Evolutionary conservation across 1,140 invertebrate species (phyloP).

Genomic region (Triops cancriformis): DNA sequence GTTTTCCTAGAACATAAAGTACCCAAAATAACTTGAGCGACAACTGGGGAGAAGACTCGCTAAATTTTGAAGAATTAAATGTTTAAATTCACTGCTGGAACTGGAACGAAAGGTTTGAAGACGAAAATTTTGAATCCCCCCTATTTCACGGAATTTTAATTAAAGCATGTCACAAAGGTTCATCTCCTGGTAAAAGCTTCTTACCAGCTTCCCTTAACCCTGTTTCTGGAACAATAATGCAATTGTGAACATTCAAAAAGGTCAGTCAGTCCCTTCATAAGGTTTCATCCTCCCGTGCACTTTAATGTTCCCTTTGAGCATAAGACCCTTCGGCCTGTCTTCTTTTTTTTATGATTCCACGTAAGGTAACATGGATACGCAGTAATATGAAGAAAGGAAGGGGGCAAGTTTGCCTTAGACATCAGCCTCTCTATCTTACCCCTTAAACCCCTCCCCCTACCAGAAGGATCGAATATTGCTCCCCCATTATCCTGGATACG

Average conservation of each 20-base stretch:
- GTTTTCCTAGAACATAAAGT: no score
- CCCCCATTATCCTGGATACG: background rate
- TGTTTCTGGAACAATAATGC: background rate
- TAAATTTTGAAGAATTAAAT: no score
- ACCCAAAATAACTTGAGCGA: no score
- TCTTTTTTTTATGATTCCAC: background rate
- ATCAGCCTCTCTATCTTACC: background rate
- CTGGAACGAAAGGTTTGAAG: no score
- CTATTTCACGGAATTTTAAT: no score
- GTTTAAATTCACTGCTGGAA: no score
- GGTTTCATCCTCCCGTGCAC: background rate
- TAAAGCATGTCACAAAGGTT: no score
- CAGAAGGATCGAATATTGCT: background rate
- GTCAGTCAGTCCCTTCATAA: background rate
- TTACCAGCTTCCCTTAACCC: background rate
- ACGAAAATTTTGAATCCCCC: no score
- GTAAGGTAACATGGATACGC: background rate
- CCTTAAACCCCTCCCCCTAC: background rate
- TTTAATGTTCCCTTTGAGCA: conserved; percentile 3
- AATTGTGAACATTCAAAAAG: background rate
- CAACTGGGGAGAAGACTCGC: no score
- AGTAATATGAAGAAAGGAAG: background rate
- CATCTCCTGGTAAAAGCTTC: no score
- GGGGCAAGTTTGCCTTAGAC: background rate
- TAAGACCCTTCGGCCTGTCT: background rate